These are phyloP conservation scores for Pocillopora grandis DNA, from an alignment of 92 coral and sea anemone species.

Conservation along the genomic window DNA sequence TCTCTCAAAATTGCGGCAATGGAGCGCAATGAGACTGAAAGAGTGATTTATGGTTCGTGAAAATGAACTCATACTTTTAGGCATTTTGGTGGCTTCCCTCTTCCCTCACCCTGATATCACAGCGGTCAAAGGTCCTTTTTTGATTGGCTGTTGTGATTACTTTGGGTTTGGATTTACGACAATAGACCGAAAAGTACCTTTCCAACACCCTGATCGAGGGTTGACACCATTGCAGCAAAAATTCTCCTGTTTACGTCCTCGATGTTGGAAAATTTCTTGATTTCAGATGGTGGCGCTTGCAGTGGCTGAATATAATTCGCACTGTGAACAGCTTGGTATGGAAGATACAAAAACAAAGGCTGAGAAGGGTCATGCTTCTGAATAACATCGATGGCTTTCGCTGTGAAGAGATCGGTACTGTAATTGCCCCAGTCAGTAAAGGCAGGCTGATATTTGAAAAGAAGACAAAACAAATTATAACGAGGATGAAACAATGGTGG, in stretches of 20 bases:
- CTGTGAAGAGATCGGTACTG: conserved; percentile 70
- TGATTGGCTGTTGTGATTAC: too few relatives aligned
- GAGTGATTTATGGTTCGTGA: too few relatives aligned
- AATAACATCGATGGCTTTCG: conserved; percentile 59
- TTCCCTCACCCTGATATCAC: too few relatives aligned
- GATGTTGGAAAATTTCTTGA: conserved; percentile 65
- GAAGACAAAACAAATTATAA: neutral
- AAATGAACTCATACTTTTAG: too few relatives aligned
- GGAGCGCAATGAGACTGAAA: too few relatives aligned
- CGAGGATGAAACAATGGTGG: neutral
- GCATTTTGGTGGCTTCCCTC: too few relatives aligned
- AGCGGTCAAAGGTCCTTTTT: too few relatives aligned
- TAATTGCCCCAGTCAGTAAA: conserved; percentile 78
- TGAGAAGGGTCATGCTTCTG: conserved; percentile 52
- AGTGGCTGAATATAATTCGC: conserved; percentile 70
- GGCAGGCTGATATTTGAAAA: conserved; percentile 44
- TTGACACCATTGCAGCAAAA: conserved; percentile 83
- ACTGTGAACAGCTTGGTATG: conserved; percentile 79
- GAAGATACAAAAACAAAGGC: conserved; percentile 72
- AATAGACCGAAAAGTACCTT: conserved; percentile 39
- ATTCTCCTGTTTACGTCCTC: conserved; percentile 59
- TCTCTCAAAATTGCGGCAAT: too few relatives aligned
- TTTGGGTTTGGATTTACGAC: too few relatives aligned
- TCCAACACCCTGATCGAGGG: conserved; percentile 66
- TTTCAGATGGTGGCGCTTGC: conserved; percentile 66